A percentile compares a stretch with the other conserved stretches of the same genome.
phyloP scores from a whole-genome alignment of 2,888 invertebrate species.

The Ornithoptera alexandrae region DNA sequence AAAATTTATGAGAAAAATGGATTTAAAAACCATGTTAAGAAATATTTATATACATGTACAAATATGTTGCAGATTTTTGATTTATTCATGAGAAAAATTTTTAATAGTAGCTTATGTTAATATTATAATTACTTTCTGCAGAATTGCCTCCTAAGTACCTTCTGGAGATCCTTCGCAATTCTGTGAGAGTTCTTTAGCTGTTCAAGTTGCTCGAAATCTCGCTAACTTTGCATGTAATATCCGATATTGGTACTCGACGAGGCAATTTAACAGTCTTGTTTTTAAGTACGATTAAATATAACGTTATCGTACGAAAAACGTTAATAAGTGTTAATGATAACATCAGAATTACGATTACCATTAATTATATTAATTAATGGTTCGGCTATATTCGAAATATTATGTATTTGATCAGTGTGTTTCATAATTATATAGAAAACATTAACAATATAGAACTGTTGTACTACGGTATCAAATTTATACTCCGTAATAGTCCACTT shows the following conservation, averaged over 20 bases:
- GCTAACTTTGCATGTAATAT: constrained; percentile 30
- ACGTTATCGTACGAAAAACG: not conserved
- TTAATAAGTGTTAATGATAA: not conserved
- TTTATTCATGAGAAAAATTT: not conserved
- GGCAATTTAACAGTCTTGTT: constrained; percentile 25
- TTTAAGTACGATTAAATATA: constrained; percentile 10
- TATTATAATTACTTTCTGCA: not conserved
- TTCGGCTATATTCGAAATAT: too few species aligned
- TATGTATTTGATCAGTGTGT: too few species aligned
- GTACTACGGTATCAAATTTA: too few species aligned
- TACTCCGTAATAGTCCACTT: too few species aligned
- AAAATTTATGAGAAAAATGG: too few species aligned
- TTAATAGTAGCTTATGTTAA: not conserved
- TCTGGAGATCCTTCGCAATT: constrained; percentile 16
- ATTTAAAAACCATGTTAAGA: too few species aligned
- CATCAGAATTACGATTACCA: not conserved
- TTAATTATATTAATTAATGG: not conserved
- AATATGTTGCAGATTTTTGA: not conserved
- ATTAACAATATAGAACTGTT: too few species aligned
- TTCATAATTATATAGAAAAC: too few species aligned
- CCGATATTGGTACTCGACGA: constrained; percentile 28
- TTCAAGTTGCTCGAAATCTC: constrained; percentile 26
- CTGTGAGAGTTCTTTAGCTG: constrained; percentile 23
- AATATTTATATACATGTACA: too few species aligned
- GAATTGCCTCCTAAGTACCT: constrained; percentile 3